Conservation (phyloP, 2,888 invertebrate genomes). For the Stenodema calcarata region DNA sequence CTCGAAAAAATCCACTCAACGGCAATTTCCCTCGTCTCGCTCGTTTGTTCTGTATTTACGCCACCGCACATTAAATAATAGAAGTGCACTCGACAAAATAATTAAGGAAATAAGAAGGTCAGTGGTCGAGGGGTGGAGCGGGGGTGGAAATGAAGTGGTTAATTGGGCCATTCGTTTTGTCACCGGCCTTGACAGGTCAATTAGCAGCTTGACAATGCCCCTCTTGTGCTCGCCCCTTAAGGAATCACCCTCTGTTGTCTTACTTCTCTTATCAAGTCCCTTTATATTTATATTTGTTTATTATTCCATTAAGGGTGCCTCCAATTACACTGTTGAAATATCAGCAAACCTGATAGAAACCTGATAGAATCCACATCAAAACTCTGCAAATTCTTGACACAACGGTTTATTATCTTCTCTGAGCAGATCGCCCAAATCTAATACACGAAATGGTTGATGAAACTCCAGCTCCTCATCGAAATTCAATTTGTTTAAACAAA, state of each 20-base stretch:
- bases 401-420: too few species aligned
- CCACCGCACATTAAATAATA: not conserved
- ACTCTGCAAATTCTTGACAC: too few species aligned
- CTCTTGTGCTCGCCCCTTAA: not conserved
- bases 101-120: not conserved
- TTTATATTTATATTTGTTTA: too few species aligned
- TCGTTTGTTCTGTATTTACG: not conserved
- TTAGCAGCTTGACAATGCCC: slow-evolving; percentile 11
- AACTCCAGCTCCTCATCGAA: too few species aligned
- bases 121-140: not conserved
- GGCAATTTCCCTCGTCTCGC: not conserved
- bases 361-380: too few species aligned
- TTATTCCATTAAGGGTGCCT: too few species aligned
- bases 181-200: slow-evolving; percentile 24
- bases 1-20: not conserved
- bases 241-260: not conserved
- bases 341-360: too few species aligned
- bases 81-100: slow-evolving; percentile 3
- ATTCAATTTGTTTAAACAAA: too few species aligned
- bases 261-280: not conserved
- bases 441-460: too few species aligned
- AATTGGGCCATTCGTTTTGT: slow-evolving; percentile 28
- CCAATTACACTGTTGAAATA: too few species aligned
- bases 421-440: too few species aligned
- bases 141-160: slow-evolving; percentile 8